Evolutionary conservation across 2,113 vertebrate genomes (phyloP), one percentile per base, ranked within the genome.

Genomic region (Rhea americana): DNA sequence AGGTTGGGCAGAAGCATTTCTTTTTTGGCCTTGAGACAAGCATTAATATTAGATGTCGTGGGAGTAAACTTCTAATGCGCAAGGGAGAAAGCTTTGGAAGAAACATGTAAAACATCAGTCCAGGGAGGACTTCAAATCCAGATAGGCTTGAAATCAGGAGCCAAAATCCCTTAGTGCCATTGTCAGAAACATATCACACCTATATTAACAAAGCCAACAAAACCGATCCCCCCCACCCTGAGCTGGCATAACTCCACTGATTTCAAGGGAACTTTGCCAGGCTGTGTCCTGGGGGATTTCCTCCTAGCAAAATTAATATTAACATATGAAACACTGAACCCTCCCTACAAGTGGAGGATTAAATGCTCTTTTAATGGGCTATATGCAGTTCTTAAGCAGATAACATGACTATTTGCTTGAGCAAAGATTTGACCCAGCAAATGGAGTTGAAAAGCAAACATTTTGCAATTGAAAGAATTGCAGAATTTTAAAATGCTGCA

Each of bases 1-100:
- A 93, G 90, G 58, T 0, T 94, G 88, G 62, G 70, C 86, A 89
- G 88, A 77, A 94, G 81, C 25, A 55, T 82, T 91, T 82, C 62
- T 84, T 37, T 70, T 66, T 71, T 92, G 94, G 95, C 94, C 47
- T 4, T 8, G 86, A 94, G 86, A 93, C 86, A 92, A 82, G 81
- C 63, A 62, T 90, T 93, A 94, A 90, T 96, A 93, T 89, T 70
- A 59, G 88, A 90, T 78, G 70, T 78, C 12, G 70, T 94, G 94
- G 93, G 95, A 95, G 94, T 89, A 15, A 13, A 3, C 5, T 85
- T 37, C 20, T 75, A 67, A 70, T 43, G 93, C 56, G 24, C 71
- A 45, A 55, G 51, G 81, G 83, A 91, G 88, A 82, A 72, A 82
- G 74, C 58, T 76, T 63, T 82, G 85, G 55, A 73, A 83, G 76